Evolutionary conservation across 2,797 vertebrate genomes (phyloP).

Genomic region (Phylloscopus collybita): DNA sequence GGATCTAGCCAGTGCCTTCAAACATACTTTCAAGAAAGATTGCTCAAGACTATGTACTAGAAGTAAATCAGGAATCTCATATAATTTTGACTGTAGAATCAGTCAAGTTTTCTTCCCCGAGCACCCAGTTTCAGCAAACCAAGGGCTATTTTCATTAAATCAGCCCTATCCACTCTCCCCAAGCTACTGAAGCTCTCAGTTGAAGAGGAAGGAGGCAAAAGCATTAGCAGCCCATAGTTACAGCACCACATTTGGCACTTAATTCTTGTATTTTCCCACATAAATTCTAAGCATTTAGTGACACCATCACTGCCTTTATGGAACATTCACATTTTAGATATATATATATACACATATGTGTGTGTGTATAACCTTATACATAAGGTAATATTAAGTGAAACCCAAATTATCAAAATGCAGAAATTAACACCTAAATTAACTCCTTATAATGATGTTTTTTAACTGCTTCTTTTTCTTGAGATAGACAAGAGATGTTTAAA

Average conservation of each 20-base stretch:
- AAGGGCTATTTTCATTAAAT: not conserved
- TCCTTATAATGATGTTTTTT: not conserved
- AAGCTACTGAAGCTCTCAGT: not conserved
- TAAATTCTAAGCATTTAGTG: not conserved
- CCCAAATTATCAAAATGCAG: not conserved
- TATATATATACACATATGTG: too few species aligned
- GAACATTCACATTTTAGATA: not conserved
- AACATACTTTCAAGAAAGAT: not conserved
- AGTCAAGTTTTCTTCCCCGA: accelerated
- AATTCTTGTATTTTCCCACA: not conserved
- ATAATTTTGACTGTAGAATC: not conserved
- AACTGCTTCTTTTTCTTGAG: not conserved
- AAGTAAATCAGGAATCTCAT: not conserved
- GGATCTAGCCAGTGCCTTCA: not conserved
- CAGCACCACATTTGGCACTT: not conserved
- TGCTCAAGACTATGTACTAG: not conserved
- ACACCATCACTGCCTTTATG: not conserved
- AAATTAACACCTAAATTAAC: not conserved
- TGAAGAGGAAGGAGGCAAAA: not conserved
- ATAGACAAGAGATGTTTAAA: not conserved
- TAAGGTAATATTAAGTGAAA: not conserved
- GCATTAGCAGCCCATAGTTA: not conserved
- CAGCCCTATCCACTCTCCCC: not conserved
- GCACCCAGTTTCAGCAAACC: not conserved
- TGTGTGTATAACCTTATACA: not conserved